Conservation (phyloP, 2,113 vertebrate species). For the Cyprinodon variegatus region DNA sequence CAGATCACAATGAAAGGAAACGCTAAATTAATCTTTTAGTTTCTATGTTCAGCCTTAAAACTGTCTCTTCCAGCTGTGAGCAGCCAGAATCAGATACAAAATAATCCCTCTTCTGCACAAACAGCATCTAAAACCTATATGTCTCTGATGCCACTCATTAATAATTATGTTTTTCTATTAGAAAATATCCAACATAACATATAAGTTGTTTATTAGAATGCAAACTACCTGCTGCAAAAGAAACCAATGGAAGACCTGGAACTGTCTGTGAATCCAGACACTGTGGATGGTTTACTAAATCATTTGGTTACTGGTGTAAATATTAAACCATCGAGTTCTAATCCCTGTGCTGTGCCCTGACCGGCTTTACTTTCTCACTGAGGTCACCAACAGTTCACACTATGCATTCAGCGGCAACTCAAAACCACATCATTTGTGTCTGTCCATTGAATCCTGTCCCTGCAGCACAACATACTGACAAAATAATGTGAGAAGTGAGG, state of each 20-base stretch:
- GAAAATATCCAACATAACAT: not conserved
- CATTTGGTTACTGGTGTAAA: slow-evolving; percentile 18
- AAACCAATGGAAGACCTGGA: not conserved
- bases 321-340: slow-evolving; percentile 30
- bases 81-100: not conserved
- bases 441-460: slow-evolving; percentile 11
- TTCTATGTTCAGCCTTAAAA: not conserved
- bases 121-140: not conserved
- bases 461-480: slow-evolving; percentile 37
- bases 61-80: not conserved
- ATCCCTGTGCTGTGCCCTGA: slow-evolving; percentile 44
- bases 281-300: slow-evolving; percentile 4
- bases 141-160: not conserved
- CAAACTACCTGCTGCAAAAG: not conserved
- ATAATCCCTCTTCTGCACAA: not conserved
- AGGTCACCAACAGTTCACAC: slow-evolving; percentile 66
- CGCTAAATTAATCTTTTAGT: not conserved
- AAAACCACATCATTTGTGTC: slow-evolving; percentile 61
- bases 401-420: slow-evolving; percentile 43
- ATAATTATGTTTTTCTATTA: not conserved
- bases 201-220: not conserved
- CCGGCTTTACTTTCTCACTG: slow-evolving; percentile 27
- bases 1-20: no score
- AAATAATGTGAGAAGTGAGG: slow-evolving; percentile 24
- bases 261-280: not conserved